A percentile compares a stretch with the other conserved stretches of the same genome.
Evolutionary conservation across 2,888 invertebrate genomes (phyloP).

Genomic region (Heliothis peltigera): DNA sequence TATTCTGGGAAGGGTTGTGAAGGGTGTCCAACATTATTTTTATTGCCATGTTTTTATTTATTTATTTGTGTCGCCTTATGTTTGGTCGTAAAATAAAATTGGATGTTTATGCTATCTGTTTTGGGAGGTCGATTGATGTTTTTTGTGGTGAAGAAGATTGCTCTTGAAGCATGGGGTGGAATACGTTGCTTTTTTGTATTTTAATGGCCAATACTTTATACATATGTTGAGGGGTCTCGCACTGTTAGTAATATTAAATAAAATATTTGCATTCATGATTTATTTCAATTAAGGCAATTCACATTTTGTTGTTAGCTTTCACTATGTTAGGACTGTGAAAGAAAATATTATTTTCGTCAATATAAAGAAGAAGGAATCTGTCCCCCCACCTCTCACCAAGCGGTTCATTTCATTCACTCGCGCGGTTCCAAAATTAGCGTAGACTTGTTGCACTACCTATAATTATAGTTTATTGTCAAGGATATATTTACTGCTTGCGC

Average conservation of each 20-base stretch:
- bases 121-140: constrained; percentile 32
- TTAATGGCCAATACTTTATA: constrained; percentile 5
- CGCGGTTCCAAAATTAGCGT: constrained; percentile 28
- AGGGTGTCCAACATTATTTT: constrained; percentile 45
- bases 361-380: background rate
- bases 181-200: constrained; percentile 30
- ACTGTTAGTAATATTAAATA: too few species aligned
- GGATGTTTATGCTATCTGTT: constrained; percentile 60
- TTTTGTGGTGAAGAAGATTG: constrained; percentile 29
- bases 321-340: background rate
- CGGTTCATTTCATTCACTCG: constrained; percentile 13
- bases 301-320: background rate
- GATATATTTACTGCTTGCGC: constrained; percentile 44
- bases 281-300: background rate
- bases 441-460: constrained; percentile 24
- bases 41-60: constrained; percentile 61
- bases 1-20: constrained; percentile 60
- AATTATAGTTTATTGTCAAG: constrained; percentile 60
- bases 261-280: background rate
- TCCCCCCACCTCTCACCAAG: background rate
- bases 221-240: constrained; percentile 15
- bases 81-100: constrained; percentile 62
- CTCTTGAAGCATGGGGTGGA: constrained; percentile 4
- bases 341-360: background rate
- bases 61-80: constrained; percentile 54